phyloP scores from a whole-genome alignment of 2,888 invertebrate genomes.

The Caenorhabditis plicata region DNA sequence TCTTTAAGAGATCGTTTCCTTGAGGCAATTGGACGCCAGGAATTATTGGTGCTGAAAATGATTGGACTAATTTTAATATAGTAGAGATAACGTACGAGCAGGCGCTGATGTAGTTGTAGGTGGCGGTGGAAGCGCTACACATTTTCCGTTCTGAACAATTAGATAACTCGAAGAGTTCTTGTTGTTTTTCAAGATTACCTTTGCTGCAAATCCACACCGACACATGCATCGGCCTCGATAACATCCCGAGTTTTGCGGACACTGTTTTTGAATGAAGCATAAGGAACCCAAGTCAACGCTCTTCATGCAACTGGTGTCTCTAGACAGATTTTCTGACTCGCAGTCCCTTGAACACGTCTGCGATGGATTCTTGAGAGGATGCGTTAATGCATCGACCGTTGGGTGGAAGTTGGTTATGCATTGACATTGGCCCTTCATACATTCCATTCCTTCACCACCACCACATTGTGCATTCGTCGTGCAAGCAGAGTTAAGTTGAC shows the following conservation, averaged over 20 bases:
- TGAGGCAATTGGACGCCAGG: conserved; percentile 30
- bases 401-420: conserved; percentile 61
- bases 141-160: conserved; percentile 54
- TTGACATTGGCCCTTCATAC: conserved; percentile 59
- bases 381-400: conserved; percentile 57
- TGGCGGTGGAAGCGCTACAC: conserved; percentile 53
- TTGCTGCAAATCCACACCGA: conserved; percentile 53
- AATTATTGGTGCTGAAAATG: conserved; percentile 29
- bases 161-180: too few species aligned
- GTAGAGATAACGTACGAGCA: conserved; percentile 24
- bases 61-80: not conserved
- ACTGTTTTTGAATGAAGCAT: conserved; percentile 65
- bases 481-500: conserved; percentile 60
- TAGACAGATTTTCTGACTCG: conserved; percentile 51
- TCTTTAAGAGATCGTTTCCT: conserved; percentile 35
- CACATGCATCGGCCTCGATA: conserved; percentile 63
- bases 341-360: conserved; percentile 61
- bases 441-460: conserved; percentile 64
- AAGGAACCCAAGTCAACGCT: conserved; percentile 51
- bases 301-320: conserved; percentile 62
- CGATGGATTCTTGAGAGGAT: conserved; percentile 62
- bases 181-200: too few species aligned
- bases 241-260: conserved; percentile 62
- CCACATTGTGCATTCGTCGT: conserved; percentile 61
- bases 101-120: conserved; percentile 58